These are phyloP conservation scores for Grapholita molesta DNA, from an alignment of 1,140 invertebrate species.

Conservation along the genomic window DNA sequence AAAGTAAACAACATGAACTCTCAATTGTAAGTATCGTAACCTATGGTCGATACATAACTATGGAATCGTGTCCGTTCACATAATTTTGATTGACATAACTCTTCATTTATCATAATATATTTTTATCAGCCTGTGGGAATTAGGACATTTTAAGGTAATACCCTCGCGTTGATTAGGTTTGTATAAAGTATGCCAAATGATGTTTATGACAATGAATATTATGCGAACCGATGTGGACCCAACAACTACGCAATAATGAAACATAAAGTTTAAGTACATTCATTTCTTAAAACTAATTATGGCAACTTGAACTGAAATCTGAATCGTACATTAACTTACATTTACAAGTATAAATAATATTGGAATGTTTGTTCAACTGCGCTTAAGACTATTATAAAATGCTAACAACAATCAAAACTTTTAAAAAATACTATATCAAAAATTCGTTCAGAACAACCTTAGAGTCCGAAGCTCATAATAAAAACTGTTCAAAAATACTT, in stretches of 20 bases:
- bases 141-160: no score
- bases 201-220: no score
- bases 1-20: conserved; percentile 26
- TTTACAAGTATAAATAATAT: conserved; percentile 46
- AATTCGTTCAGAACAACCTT: conserved; percentile 65
- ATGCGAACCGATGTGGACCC: no score
- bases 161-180: no score
- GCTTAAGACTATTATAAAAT: conserved; percentile 28
- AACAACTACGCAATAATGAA: conserved; percentile 16
- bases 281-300: conserved; percentile 50
- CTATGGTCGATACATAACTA: no score
- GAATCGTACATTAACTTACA: conserved; percentile 34
- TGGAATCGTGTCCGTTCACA: no score
- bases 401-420: conserved; percentile 67
- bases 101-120: no score
- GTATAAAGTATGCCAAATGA: no score
- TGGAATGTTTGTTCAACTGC: conserved; percentile 53
- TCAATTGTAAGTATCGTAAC: no score
- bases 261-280: conserved; percentile 58
- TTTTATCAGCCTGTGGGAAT: no score
- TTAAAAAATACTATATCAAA: conserved; percentile 73
- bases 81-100: no score
- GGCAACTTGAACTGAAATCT: conserved; percentile 47
- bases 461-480: conserved; percentile 36
- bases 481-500: conserved; percentile 51